Percentiles rank a stretch among this genome's conserved stretches.
phyloP scores from a whole-genome alignment of 1,140 invertebrate species.

The Nixonia krombeini region DNA sequence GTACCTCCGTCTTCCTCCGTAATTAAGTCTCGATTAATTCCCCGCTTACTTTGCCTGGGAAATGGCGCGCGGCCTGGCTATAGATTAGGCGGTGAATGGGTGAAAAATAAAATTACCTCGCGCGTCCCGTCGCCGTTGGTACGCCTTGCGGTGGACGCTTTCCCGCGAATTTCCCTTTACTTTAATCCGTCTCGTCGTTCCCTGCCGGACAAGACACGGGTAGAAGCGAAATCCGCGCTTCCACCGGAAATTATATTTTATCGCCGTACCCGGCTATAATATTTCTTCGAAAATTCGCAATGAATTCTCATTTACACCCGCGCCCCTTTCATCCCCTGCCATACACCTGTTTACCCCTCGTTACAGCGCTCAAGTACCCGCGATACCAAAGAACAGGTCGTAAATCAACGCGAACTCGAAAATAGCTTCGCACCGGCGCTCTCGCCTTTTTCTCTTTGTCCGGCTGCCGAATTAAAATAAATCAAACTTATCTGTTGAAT shows the following conservation, averaged over 20 bases:
- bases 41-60: slow-evolving; percentile 57
- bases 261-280: slow-evolving; percentile 30
- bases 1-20: slow-evolving; percentile 58
- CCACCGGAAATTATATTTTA: slow-evolving; percentile 34
- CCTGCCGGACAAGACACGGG: too few species aligned
- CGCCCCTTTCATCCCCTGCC: slow-evolving; percentile 40
- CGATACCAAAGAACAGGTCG: slow-evolving; percentile 54
- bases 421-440: slow-evolving; percentile 62
- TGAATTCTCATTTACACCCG: slow-evolving; percentile 47
- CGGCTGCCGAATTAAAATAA: slow-evolving; percentile 64
- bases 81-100: slow-evolving; percentile 16
- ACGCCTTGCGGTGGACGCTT: too few species aligned
- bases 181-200: too few species aligned
- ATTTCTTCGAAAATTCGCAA: slow-evolving; percentile 41
- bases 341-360: slow-evolving; percentile 56
- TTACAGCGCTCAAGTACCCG: slow-evolving; percentile 58
- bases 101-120: slow-evolving; percentile 46
- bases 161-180: too few species aligned
- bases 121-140: too few species aligned
- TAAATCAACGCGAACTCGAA: slow-evolving; percentile 65
- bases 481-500: slow-evolving; percentile 66
- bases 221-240: slow-evolving; percentile 32
- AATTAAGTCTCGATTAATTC: slow-evolving; percentile 67
- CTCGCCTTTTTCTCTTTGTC: slow-evolving; percentile 35
- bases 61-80: slow-evolving; percentile 51